Evolutionary conservation across 2,113 vertebrate species (phyloP).

Genomic region (Burhinus oedicnemus): DNA sequence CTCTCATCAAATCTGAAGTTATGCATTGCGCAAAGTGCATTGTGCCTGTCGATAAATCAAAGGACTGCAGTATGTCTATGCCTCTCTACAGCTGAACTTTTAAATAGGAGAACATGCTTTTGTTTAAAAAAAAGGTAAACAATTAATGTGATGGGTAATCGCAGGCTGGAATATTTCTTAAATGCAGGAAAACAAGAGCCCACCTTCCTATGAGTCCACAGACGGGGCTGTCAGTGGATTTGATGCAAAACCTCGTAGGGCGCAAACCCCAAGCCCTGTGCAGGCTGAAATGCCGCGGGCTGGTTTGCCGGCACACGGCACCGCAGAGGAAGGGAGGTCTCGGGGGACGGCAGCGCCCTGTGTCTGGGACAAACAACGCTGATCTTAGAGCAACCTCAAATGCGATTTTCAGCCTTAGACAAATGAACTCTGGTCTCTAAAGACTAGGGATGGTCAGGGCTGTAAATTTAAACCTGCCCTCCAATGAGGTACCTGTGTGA

Average conservation of each 20-base stretch:
- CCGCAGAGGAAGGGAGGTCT: fast-evolving
- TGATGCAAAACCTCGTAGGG: not conserved
- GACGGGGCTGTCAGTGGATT: fast-evolving
- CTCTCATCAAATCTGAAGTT: not conserved
- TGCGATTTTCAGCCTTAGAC: not conserved
- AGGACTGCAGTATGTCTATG: fast-evolving
- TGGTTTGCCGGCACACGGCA: too few relatives aligned
- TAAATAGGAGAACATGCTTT: not conserved
- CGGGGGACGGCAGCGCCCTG: fast-evolving
- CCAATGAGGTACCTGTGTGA: not conserved
- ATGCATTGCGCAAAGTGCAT: not conserved
- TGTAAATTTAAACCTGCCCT: not conserved
- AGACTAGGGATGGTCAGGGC: not conserved
- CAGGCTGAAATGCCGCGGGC: not conserved
- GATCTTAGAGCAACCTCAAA: not conserved
- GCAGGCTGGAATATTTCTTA: not conserved
- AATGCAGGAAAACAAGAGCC: not conserved
- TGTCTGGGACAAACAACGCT: not conserved
- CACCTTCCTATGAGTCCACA: fast-evolving
- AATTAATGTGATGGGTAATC: too few relatives aligned
- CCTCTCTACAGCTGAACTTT: not conserved
- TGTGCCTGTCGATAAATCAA: not conserved
- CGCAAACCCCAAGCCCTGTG: not conserved
- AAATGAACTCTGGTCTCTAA: not conserved
- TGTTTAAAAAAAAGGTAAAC: not conserved